Percentiles rank a stretch among this genome's conserved stretches.
Evolutionary conservation across 2,888 invertebrate genomes (phyloP).

Genomic region (Leistus spinibarbis): DNA sequence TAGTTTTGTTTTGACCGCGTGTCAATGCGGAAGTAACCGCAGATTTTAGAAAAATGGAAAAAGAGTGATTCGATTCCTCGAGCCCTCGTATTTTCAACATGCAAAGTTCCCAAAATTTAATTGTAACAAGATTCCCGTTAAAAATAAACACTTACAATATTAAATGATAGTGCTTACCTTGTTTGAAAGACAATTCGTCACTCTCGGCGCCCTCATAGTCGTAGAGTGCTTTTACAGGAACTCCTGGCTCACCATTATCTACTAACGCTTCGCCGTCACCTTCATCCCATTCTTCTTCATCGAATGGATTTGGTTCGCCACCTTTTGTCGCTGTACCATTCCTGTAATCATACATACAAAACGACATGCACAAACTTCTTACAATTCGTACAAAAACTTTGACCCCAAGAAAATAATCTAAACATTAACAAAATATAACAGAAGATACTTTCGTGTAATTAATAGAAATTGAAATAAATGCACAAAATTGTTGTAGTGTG

Average conservation of each 20-base stretch:
- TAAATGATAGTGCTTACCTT: constrained; percentile 77
- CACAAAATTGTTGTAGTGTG: no score
- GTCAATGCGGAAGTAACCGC: no score
- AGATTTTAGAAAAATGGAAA: no score
- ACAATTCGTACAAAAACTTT: neutral
- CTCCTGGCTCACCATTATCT: constrained; percentile 92
- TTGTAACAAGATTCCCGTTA: neutral
- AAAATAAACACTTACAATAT: neutral
- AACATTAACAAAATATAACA: no score
- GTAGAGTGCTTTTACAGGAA: constrained; percentile 93
- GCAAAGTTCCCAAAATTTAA: neutral
- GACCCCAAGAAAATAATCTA: no score
- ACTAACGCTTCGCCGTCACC: constrained; percentile 80
- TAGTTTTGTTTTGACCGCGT: no score
- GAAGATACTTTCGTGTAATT: no score
- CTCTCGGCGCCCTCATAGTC: constrained; percentile 97
- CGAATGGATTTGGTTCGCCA: constrained; percentile 82
- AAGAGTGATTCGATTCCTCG: no score
- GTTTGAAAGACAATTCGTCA: constrained; percentile 95
- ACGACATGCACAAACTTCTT: constrained; percentile 1
- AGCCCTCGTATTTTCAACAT: no score
- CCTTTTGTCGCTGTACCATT: constrained; percentile 65
- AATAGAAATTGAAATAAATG: no score
- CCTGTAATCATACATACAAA: constrained; percentile 52
- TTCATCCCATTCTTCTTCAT: constrained; percentile 83